Base-by-base conservation (phyloP, 1,140 invertebrate genomes). In the Archivesica marissinica region DNA sequence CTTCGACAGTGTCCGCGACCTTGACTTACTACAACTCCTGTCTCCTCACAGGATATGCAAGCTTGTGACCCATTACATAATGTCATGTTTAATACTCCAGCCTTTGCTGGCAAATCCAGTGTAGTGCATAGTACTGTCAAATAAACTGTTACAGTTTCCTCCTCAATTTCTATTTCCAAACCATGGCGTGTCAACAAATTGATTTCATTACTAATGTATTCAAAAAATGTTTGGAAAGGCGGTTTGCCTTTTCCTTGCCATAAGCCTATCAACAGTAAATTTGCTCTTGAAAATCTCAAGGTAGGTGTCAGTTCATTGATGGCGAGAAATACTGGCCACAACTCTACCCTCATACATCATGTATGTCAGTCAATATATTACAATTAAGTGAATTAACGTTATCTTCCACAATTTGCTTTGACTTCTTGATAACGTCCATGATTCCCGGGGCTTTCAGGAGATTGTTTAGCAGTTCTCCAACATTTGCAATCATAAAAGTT, bases 31-130 rank as follows among this genome's bases (percentile, higher is more conserved):
- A 39, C 41, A 23, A 75, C n/a, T 6, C 85, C 79, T 61, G 77
- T 68, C 54, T 86, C 79, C 44, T 86, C 85, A 82, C 85, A 86
- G 2, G 77, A 82, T n/a, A 81, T 82, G 56, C 79, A 86, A 33
- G 78, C 79, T 11, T 83, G 3, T 2, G 20, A 17, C 0, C 80
- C 80, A 83, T 83, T 83, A 61, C 38, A 83, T 7, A 30, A 61
- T 2, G 66, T 59, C 80, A 83, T 83, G 28, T 83, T 83, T 38
- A 83, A 28, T 33, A 83, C 23, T 30, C 39, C 80, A 50, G 66
- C 68, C 47, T 83, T 83, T 35, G 50, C 50, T 33, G 81, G 81
- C 30, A 84, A 61, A 44, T 84, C 81, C 7, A 66, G 30, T 13
- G 30, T 80, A 9, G n/a, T 9, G 44, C 64, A n/a, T 11, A 81